A percentile compares a stretch with the other conserved stretches of the same genome.
phyloP scores from a whole-genome alignment of 2,797 vertebrate genomes.

The Nothura maculosa region DNA sequence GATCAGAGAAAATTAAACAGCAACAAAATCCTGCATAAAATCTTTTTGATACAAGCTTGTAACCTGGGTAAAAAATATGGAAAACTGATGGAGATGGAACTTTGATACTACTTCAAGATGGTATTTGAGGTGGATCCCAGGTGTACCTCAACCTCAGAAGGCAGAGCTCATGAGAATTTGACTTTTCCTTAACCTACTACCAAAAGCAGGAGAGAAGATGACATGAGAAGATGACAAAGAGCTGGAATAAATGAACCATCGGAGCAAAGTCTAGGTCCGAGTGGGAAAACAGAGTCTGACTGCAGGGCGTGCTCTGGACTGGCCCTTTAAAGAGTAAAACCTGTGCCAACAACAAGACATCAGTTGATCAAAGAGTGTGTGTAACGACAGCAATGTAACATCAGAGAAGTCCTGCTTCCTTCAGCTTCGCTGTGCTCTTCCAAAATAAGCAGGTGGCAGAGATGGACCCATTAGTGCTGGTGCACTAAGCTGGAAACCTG shows the following conservation, averaged over 20 bases:
- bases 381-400: constrained; percentile 16
- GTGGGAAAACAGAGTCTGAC: constrained; percentile 37
- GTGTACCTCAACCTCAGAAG: background rate
- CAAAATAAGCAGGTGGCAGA: constrained; percentile 34
- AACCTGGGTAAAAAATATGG: fast-evolving
- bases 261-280: constrained; percentile 49
- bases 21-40: background rate
- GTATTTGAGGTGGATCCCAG: background rate
- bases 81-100: background rate
- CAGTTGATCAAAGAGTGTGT: constrained; percentile 44
- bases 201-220: constrained; percentile 7
- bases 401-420: constrained; percentile 36
- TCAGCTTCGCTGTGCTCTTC: constrained; percentile 17
- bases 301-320: background rate
- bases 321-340: constrained; percentile 22
- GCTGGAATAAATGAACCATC: background rate
- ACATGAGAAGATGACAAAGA: constrained; percentile 55
- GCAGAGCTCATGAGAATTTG: background rate
- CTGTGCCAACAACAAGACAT: background rate
- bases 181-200: constrained; percentile 11
- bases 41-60: background rate
- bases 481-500: background rate
- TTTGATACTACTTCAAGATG: background rate
- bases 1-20: background rate
- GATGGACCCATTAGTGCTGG: background rate